phyloP scores from a whole-genome alignment of 2,888 invertebrate species.

The Drosophila borealis region DNA sequence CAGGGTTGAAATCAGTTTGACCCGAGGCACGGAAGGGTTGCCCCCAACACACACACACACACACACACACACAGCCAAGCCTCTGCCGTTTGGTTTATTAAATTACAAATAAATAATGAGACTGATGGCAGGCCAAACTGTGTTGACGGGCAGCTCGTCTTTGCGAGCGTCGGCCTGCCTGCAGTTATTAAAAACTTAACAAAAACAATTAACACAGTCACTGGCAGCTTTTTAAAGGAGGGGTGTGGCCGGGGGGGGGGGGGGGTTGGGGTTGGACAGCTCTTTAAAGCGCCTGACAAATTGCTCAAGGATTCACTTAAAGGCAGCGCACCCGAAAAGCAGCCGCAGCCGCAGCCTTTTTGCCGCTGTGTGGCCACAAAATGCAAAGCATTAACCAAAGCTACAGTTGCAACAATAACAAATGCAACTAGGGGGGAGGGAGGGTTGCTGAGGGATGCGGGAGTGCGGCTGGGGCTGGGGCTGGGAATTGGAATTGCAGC shows the following conservation, averaged over 20 bases:
- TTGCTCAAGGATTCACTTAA: constrained; percentile 59
- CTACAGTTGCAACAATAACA: constrained; percentile 76
- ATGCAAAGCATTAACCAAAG: constrained; percentile 76
- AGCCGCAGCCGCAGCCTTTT: constrained; percentile 22
- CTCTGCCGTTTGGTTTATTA: constrained; percentile 69
- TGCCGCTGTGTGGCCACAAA: constrained; percentile 67
- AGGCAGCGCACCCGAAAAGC: constrained; percentile 23
- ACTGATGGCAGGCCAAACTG: constrained; percentile 72
- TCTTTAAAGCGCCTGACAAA: constrained; percentile 64
- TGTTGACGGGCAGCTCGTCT: constrained; percentile 56
- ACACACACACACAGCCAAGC: too few relatives aligned
- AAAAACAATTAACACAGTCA: constrained; percentile 78
- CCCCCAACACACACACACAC: not conserved
- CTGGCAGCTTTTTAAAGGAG: constrained; percentile 8
- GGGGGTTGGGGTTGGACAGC: not conserved
- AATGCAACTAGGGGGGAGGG: constrained; percentile 34
- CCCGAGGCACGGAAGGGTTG: not conserved
- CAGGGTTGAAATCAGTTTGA: constrained; percentile 3
- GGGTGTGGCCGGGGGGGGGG: not conserved
- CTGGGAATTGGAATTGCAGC: constrained; percentile 67
- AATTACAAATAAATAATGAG: constrained; percentile 81
- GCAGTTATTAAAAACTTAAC: constrained; percentile 78
- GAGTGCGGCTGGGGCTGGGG: not conserved
- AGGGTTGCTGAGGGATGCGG: not conserved
- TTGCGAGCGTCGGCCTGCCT: constrained; percentile 45